These are phyloP conservation scores for Caenorhabditis inopinata DNA, from an alignment of 1,140 invertebrate species.

Conservation along the genomic window DNA sequence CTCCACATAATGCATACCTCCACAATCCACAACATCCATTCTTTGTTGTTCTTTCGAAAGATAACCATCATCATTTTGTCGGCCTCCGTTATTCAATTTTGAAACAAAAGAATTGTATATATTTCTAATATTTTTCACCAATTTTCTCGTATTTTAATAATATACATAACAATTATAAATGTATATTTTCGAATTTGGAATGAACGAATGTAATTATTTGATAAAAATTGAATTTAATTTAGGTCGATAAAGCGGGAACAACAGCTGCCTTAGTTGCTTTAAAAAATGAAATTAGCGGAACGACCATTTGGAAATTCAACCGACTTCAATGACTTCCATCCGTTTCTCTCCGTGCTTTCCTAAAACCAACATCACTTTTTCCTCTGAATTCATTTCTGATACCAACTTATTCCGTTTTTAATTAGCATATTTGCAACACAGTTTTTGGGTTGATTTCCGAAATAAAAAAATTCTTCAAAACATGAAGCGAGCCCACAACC, in stretches of 20 bases:
- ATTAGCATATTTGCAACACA: no score
- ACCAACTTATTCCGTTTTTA: neutral
- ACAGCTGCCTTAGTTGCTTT: neutral
- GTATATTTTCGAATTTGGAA: neutral
- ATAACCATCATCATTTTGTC: neutral
- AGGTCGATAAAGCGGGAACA: conserved; percentile 28
- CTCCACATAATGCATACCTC: no score
- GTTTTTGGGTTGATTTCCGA: no score
- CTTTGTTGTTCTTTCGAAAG: conserved; percentile 16
- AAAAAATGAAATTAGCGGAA: neutral
- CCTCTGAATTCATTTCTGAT: neutral
- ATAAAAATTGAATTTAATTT: neutral
- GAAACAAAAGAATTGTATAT: neutral
- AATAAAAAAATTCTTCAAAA: no score
- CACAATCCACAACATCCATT: no score
- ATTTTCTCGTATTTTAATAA: no score
- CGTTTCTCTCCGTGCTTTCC: conserved; percentile 19
- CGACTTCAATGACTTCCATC: neutral
- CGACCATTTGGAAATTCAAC: neutral
- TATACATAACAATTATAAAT: no score
- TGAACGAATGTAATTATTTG: neutral
- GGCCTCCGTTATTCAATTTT: conserved; percentile 12
- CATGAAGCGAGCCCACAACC: no score
- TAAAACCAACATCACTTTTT: neutral
- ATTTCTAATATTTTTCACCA: neutral